phyloP scores from a whole-genome alignment of 2,888 invertebrate species.

The Metalampra italica region DNA sequence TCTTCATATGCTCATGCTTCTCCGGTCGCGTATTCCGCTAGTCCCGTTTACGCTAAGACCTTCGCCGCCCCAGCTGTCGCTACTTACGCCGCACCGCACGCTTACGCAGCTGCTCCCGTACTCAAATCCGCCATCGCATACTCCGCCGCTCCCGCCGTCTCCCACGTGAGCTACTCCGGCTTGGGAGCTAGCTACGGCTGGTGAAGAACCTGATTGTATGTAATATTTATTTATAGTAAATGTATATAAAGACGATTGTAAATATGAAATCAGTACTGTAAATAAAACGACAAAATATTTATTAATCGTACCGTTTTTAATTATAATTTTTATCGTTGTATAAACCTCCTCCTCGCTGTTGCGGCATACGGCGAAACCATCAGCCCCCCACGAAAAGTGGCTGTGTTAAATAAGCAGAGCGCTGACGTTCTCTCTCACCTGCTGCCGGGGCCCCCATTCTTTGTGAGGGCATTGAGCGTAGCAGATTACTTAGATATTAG shows the following conservation, averaged over 20 bases:
- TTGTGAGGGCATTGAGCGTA: too few species aligned
- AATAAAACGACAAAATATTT: not conserved
- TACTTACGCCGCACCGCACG: conserved; percentile 30
- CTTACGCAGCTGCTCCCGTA: conserved; percentile 65
- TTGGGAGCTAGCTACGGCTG: conserved; percentile 71
- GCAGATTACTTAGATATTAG: too few species aligned
- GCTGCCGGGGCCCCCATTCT: too few species aligned
- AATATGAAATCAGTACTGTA: not conserved
- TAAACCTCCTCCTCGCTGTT: too few species aligned
- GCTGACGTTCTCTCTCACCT: too few species aligned
- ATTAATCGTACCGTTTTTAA: not conserved
- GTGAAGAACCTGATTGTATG: conserved; percentile 32
- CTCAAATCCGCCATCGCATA: conserved; percentile 48
- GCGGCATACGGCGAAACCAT: too few species aligned
- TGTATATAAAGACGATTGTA: not conserved
- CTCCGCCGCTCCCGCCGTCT: conserved; percentile 79
- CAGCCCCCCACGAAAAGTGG: too few species aligned
- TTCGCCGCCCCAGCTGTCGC: conserved; percentile 64
- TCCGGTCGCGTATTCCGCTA: conserved; percentile 24
- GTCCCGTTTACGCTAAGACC: conserved; percentile 33
- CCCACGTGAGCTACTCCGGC: conserved; percentile 82
- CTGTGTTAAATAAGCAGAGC: too few species aligned
- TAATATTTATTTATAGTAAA: conserved; percentile 8
- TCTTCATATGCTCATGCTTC: conserved; percentile 29
- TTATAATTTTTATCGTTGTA: not conserved